phyloP scores from a whole-genome alignment of 2,113 vertebrate genomes.

The Brachypteracias leptosomus region DNA sequence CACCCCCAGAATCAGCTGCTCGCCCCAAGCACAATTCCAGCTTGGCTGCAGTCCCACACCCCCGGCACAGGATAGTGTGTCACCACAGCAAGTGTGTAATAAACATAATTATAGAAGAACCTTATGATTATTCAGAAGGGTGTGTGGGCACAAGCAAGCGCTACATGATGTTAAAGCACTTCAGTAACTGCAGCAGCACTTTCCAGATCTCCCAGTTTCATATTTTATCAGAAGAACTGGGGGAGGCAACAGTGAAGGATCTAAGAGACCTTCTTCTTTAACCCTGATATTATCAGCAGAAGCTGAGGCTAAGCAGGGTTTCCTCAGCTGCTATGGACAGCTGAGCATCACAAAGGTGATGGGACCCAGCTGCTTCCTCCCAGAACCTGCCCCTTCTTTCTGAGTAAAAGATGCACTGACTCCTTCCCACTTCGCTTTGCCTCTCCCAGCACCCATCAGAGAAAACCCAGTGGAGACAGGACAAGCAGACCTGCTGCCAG shows the following conservation, averaged over 20 bases:
- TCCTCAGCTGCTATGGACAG: rapidly evolving
- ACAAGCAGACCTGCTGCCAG: neutral
- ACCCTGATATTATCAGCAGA: neutral
- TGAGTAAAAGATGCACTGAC: rapidly evolving
- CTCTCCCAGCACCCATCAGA: neutral
- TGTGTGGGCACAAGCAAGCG: neutral
- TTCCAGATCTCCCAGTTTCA: neutral
- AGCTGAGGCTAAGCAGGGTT: neutral
- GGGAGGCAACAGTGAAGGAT: neutral
- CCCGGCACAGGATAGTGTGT: neutral
- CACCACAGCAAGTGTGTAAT: neutral
- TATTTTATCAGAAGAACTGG: neutral
- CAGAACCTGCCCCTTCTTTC: neutral
- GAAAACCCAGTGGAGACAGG: neutral
- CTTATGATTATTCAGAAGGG: neutral
- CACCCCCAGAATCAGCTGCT: neutral
- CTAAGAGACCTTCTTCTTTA: neutral
- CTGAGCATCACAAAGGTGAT: neutral
- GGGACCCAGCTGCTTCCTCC: neutral
- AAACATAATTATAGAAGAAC: neutral
- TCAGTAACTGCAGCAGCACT: neutral
- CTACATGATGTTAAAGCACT: neutral
- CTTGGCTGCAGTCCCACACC: neutral
- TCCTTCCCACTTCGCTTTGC: rapidly evolving
- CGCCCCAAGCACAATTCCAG: neutral